A percentile compares a stretch with the other conserved stretches of the same genome.
phyloP scores from a whole-genome alignment of 1,140 invertebrate species.

The Ceratina australensis region DNA sequence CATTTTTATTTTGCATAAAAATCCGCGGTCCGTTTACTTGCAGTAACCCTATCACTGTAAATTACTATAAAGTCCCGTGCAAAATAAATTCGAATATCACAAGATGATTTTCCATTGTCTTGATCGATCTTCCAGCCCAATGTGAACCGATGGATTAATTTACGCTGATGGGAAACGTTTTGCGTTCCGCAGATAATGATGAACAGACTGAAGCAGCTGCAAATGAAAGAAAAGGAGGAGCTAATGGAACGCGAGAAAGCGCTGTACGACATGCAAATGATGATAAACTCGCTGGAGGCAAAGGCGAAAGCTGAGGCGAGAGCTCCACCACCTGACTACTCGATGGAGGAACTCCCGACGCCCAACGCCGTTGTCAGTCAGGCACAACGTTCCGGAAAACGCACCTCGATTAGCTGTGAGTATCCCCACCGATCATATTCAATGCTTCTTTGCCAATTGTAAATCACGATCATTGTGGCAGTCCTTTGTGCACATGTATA shows the following conservation, averaged over 20 bases:
- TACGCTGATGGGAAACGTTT: not conserved
- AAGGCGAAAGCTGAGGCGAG: conserved; percentile 46
- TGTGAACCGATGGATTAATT: too few relatives aligned
- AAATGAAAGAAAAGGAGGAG: conserved; percentile 61
- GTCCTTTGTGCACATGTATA: too few relatives aligned
- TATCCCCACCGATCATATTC: conserved; percentile 26
- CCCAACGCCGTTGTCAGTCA: conserved; percentile 64
- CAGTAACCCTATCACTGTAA: too few relatives aligned
- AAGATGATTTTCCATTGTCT: too few relatives aligned
- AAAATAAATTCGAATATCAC: too few relatives aligned
- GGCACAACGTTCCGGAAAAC: conserved; percentile 67
- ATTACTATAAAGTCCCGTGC: too few relatives aligned
- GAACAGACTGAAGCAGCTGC: conserved; percentile 64
- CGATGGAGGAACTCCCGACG: conserved; percentile 49
- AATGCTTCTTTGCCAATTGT: too few relatives aligned
- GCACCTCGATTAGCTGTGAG: conserved; percentile 73
- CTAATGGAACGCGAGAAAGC: conserved; percentile 65
- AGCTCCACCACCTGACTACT: conserved; percentile 34
- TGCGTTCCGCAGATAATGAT: conserved; percentile 60
- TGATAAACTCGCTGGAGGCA: conserved; percentile 64
- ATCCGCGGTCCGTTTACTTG: too few relatives aligned
- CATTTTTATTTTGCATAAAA: too few relatives aligned
- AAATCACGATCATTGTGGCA: too few relatives aligned
- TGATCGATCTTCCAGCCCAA: too few relatives aligned
- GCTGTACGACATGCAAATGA: conserved; percentile 66